Evolutionary conservation across 2,888 invertebrate species (phyloP).

Genomic region (Erannis defoliaria): DNA sequence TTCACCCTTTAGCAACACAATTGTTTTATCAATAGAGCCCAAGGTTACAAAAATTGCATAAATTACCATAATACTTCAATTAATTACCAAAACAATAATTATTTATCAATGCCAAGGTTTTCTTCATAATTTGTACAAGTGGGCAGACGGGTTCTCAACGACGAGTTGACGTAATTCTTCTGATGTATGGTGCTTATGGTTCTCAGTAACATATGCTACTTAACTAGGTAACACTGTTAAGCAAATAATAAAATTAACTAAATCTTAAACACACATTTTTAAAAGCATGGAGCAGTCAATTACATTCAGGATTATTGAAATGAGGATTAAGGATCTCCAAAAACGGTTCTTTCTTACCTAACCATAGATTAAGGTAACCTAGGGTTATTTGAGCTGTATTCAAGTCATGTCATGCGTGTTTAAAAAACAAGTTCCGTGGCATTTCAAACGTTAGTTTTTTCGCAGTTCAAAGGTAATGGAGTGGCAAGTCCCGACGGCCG

Average conservation of each 20-base stretch:
- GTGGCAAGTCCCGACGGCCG: conserved; percentile 43
- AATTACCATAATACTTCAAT: conserved; percentile 16
- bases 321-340: background rate
- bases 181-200: background rate
- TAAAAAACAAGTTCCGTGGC: conserved; percentile 8
- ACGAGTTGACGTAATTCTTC: conserved; percentile 43
- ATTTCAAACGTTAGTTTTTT: conserved; percentile 28
- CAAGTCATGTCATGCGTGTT: conserved; percentile 1
- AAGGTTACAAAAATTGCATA: background rate
- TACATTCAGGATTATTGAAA: background rate
- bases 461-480: conserved; percentile 46
- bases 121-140: conserved; percentile 49
- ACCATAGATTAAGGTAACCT: background rate
- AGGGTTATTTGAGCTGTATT: background rate
- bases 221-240: background rate
- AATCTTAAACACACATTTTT: no score
- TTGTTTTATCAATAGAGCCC: background rate
- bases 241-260: background rate
- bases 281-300: no score
- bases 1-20: conserved; percentile 7
- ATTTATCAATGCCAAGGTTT: conserved; percentile 28
- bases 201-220: conserved; percentile 3
- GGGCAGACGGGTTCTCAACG: conserved; percentile 41
- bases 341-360: background rate
- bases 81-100: conserved; percentile 12